A percentile compares a stretch with the other conserved stretches of the same genome.
phyloP scores from a whole-genome alignment of 2,888 invertebrate species.

The Plebejus anna region DNA sequence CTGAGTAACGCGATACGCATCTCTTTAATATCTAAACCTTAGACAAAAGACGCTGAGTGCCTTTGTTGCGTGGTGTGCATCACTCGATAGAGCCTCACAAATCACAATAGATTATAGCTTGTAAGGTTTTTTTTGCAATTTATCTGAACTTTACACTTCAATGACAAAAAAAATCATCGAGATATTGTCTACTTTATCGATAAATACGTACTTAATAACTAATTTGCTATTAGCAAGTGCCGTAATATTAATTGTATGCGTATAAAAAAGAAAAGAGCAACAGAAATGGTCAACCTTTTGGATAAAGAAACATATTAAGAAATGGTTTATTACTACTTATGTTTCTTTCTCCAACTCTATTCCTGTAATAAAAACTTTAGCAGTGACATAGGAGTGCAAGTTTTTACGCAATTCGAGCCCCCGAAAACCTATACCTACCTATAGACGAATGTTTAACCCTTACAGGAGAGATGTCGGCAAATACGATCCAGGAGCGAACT shows the following conservation, averaged over 20 bases:
- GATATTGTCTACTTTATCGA: not conserved
- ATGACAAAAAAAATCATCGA: not conserved
- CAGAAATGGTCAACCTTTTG: not conserved
- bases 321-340: not conserved
- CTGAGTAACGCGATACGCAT: conserved; percentile 59
- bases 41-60: conserved; percentile 30
- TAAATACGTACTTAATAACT: not conserved
- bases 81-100: conserved; percentile 27
- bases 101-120: conserved; percentile 18
- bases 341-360: not conserved
- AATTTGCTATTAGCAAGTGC: too few relatives aligned
- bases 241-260: too few relatives aligned
- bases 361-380: not conserved
- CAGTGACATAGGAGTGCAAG: not conserved
- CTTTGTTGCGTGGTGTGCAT: conserved; percentile 34
- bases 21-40: conserved; percentile 37
- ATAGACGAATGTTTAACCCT: not conserved
- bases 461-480: conserved; percentile 2
- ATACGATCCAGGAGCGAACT: conserved; percentile 2
- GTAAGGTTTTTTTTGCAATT: conserved; percentile 12
- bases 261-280: not conserved
- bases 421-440: not conserved
- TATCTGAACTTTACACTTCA: conserved; percentile 17
- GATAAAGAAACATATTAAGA: not conserved
- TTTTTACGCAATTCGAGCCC: not conserved